phyloP scores from a whole-genome alignment of 2,113 vertebrate species.

The Eulemur rufifrons region DNA sequence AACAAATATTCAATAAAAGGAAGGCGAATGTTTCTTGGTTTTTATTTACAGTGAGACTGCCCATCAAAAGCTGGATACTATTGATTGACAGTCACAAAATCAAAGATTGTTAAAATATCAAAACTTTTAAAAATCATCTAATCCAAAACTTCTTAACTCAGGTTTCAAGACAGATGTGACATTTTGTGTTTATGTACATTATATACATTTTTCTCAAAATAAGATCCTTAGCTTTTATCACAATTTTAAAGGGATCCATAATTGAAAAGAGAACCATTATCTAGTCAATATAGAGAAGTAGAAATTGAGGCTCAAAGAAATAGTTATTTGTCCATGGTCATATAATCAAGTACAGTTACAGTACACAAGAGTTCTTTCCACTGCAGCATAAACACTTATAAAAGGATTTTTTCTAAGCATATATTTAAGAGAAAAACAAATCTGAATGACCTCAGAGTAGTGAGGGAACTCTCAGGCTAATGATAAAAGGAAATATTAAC shows the following conservation, averaged over 20 bases:
- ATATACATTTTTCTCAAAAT: neutral
- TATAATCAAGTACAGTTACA: neutral
- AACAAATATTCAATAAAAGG: neutral
- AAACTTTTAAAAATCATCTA: neutral
- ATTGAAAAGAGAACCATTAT: conserved; percentile 20
- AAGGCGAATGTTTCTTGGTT: neutral
- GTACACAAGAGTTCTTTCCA: neutral
- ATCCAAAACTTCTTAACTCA: neutral
- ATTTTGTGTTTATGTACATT: neutral
- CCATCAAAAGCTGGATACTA: neutral
- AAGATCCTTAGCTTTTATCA: neutral
- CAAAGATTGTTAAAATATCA: neutral
- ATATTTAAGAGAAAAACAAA: conserved; percentile 2
- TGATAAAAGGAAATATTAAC: neutral
- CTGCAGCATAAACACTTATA: neutral
- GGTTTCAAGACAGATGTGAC: neutral
- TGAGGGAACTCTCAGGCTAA: neutral
- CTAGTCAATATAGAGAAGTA: neutral
- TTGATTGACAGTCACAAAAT: neutral
- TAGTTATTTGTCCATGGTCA: neutral
- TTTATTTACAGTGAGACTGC: neutral
- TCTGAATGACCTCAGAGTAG: neutral
- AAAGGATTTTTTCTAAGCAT: neutral
- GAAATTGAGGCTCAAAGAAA: neutral
- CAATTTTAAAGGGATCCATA: neutral